Evolutionary conservation across 2,888 invertebrate genomes (phyloP).

Genomic region (Hermaeophaga mercurialis): DNA sequence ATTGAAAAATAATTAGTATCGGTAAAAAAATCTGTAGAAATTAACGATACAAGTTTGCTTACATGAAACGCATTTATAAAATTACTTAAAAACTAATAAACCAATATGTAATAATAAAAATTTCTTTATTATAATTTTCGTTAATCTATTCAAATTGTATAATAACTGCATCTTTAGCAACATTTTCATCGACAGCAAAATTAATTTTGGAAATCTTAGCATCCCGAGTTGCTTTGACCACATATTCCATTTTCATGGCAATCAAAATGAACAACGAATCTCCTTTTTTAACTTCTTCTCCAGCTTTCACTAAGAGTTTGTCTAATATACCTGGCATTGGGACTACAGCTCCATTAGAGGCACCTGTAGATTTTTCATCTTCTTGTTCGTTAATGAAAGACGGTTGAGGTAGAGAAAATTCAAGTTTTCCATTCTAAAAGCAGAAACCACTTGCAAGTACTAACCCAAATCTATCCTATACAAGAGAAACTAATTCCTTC

Average conservation of each 20-base stretch:
- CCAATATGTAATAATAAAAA: no score
- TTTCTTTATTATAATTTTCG: slow-evolving; percentile 6
- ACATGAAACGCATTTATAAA: no score
- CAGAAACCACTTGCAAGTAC: no score
- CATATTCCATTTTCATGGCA: slow-evolving; percentile 99
- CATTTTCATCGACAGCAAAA: slow-evolving; percentile 79
- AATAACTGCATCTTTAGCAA: slow-evolving; percentile 74
- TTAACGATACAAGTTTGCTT: no score
- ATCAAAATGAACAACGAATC: slow-evolving; percentile 92
- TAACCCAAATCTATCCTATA: no score
- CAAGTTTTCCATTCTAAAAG: slow-evolving; percentile 69
- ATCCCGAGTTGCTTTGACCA: slow-evolving; percentile 81
- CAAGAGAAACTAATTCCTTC: no score
- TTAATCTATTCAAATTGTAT: slow-evolving; percentile 62
- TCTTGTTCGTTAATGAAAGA: slow-evolving; percentile 62
- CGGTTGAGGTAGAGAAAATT: slow-evolving; percentile 66
- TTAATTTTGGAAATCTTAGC: slow-evolving; percentile 76
- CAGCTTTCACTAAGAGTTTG: slow-evolving; percentile 81
- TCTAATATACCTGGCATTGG: slow-evolving; percentile 98
- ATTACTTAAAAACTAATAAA: background rate
- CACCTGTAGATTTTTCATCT: slow-evolving; percentile 45
- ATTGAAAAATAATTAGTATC: no score
- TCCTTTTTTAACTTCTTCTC: slow-evolving; percentile 82
- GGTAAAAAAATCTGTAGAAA: no score
- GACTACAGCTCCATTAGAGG: slow-evolving; percentile 70